These are phyloP conservation scores for Pristis pectinata DNA, from an alignment of 2,797 vertebrate genomes.

Conservation along the genomic window DNA sequence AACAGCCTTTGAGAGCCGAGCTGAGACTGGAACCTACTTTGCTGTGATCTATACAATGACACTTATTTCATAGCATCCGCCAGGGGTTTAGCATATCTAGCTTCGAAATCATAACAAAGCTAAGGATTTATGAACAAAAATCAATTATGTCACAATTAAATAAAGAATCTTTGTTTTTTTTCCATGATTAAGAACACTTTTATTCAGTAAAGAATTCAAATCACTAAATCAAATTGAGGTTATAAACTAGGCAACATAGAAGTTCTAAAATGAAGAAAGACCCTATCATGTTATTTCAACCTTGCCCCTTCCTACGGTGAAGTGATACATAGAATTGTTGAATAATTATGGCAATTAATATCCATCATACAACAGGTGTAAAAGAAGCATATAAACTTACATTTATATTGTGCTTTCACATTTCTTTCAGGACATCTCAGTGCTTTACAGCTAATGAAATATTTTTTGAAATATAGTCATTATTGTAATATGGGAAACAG, in stretches of 20 bases:
- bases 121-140: background rate
- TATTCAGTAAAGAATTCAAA: background rate
- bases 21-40: background rate
- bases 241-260: background rate
- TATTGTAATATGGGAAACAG: too few species aligned
- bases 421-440: background rate
- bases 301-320: background rate
- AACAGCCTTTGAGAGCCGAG: background rate
- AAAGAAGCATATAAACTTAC: too few species aligned
- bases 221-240: background rate
- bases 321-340: background rate
- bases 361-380: background rate
- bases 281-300: background rate
- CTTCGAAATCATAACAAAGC: background rate
- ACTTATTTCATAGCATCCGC: background rate
- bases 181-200: background rate
- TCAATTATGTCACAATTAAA: background rate
- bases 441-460: background rate
- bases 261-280: background rate
- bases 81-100: background rate
- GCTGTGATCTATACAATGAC: background rate
- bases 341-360: background rate
- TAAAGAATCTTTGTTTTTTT: background rate
- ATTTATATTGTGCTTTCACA: too few species aligned
- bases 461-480: too few species aligned